Conservation (phyloP, 53 echinoderm and acorn worm species). For the Echinometra lucunter region DNA sequence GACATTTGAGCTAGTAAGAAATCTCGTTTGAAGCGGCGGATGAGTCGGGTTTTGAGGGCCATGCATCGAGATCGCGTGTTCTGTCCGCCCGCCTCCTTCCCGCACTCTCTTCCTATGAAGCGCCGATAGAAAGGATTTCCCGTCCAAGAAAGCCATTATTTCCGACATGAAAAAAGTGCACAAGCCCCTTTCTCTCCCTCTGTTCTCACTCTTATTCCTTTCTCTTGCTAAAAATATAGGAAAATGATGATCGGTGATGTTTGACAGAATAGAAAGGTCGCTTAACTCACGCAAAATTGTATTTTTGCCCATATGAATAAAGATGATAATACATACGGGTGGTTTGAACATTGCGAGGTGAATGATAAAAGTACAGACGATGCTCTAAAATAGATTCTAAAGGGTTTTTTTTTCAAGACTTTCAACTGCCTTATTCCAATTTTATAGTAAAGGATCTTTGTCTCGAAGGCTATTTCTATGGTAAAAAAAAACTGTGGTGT, state of each 20-base stretch:
- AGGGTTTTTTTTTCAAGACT: too few species aligned
- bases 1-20: constrained; percentile 24
- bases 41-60: constrained; percentile 30
- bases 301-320: not conserved
- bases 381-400: not conserved
- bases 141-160: constrained; percentile 41
- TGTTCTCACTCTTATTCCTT: constrained; percentile 3
- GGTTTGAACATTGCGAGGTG: not conserved
- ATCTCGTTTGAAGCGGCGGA: not conserved
- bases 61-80: constrained; percentile 56
- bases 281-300: not conserved
- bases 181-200: not conserved
- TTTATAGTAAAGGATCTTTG: not conserved
- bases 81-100: constrained; percentile 54
- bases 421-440: not conserved
- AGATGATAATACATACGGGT: not conserved
- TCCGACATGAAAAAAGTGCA: constrained; percentile 60
- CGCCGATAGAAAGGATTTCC: constrained; percentile 58
- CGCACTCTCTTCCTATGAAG: constrained; percentile 14
- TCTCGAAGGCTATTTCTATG: not conserved
- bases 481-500: not conserved
- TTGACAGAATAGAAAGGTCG: not conserved
- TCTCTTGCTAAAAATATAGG: not conserved
- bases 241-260: not conserved
- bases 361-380: not conserved